A percentile compares a stretch with the other conserved stretches of the same genome.
These are phyloP conservation scores for Neogobius melanostomus DNA, from an alignment of 2,113 vertebrate genomes.

Conservation along the genomic window DNA sequence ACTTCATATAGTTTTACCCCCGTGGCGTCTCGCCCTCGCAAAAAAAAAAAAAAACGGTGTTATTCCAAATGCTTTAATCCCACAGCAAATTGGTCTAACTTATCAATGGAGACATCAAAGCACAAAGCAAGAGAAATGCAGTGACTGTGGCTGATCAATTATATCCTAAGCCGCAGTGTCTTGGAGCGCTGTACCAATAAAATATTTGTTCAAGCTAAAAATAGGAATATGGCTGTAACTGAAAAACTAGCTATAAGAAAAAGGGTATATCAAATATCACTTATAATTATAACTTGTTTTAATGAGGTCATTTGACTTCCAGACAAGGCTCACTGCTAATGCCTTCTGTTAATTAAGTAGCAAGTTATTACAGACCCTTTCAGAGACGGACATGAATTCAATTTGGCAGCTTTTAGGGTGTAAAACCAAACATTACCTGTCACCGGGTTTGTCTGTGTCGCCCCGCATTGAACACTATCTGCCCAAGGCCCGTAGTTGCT, in stretches of 20 bases:
- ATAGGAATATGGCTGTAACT: not conserved
- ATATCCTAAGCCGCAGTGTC: conserved; percentile 17
- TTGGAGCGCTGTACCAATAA: not conserved
- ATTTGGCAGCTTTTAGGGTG: no score
- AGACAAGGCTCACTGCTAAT: not conserved
- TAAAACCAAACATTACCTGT: no score
- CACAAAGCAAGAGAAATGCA: conserved; percentile 18
- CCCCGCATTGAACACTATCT: no score
- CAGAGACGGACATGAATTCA: no score
- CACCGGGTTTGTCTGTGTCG: no score
- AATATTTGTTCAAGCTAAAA: not conserved
- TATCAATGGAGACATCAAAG: conserved; percentile 38
- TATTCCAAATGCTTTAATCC: conserved; percentile 17
- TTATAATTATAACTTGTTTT: not conserved
- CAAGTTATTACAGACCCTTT: no score
- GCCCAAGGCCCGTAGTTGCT: no score
- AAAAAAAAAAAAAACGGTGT: conserved; percentile 18
- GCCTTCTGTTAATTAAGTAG: no score
- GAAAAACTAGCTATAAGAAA: not conserved
- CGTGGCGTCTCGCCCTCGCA: not conserved
- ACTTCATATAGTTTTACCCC: conserved; percentile 19
- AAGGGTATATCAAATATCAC: not conserved
- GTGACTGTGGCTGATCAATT: conserved; percentile 35
- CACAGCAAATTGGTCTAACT: conserved; percentile 9
- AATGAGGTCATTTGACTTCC: not conserved